Base-by-base conservation (phyloP, 1,140 invertebrate genomes). In the Lineus longissimus region DNA sequence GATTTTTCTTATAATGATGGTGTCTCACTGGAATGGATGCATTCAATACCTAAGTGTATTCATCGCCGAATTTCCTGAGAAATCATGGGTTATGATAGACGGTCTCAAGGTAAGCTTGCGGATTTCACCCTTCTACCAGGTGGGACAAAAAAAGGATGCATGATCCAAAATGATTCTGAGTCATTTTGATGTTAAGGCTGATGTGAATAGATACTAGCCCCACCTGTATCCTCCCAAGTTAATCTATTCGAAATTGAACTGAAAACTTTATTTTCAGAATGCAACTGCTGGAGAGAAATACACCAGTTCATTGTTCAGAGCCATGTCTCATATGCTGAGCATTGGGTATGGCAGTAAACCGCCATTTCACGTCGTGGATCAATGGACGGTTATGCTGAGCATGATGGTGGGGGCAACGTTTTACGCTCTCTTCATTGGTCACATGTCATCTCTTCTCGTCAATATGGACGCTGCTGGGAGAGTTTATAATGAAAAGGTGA, bases 1-100 rank as follows among this genome's bases (percentile, higher is more conserved):
- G n/a, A 27, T 59, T 33, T 4, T 59, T 17, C 15, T 59, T n/a
- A 41, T 59, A 11, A 4, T 41, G 19, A 15, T 59, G 19, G 6
- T 41, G 13, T 59, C 58, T 13, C 58, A 59, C 31, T 59, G 58
- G 58, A 59, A 59, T 41, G 36, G 58, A 27, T 59, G 58, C 27
- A 23, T 59, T 4, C 58, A 59, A 31, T 59, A 40, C 23, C n/a
- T 41, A 6, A 22, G 45, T 25, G 58, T 33, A 13, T 36, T 29
- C 33, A 40, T 33, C n/a, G 58, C 25, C 11, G 40, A 40, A 11
- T 59, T 59, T 43, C 58, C 58, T 17, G 36, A 17, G 9, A 25
- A 33, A 19, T 40, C 30, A n/a, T 59, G 58, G 58, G 36, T 59
- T 9, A 31, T 59, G 25, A 36, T 17, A 7, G 33, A 41, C 6